These are phyloP conservation scores for Caradrina kadenii DNA, from an alignment of 2,888 invertebrate genomes.

Conservation along the genomic window DNA sequence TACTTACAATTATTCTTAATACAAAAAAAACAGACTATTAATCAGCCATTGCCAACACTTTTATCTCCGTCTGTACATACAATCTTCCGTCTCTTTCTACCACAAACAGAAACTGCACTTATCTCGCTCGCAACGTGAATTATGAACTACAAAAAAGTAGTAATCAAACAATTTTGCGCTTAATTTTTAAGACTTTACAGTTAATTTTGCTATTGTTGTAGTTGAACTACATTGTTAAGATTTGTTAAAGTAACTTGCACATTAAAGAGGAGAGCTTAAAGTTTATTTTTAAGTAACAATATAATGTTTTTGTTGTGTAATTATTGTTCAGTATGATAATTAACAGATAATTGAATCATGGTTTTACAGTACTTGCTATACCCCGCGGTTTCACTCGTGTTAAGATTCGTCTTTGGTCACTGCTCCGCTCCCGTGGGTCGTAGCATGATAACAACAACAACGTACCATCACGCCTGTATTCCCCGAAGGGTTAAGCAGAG, in stretches of 20 bases:
- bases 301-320: slow-evolving; percentile 44
- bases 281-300: slow-evolving; percentile 15
- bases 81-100: slow-evolving; percentile 47
- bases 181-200: accelerated
- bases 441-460: too few species aligned
- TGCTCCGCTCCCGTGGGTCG: too few species aligned
- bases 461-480: too few species aligned
- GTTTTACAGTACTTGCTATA: slow-evolving; percentile 10
- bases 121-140: slow-evolving; percentile 30
- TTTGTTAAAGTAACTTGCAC: slow-evolving; percentile 12
- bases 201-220: slow-evolving; percentile 21
- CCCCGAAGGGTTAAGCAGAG: too few species aligned
- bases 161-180: slow-evolving; percentile 7
- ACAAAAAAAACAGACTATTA: background rate
- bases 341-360: slow-evolving; percentile 25
- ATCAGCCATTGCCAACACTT: slow-evolving; percentile 39
- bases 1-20: slow-evolving; percentile 1
- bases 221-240: background rate
- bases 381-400: too few species aligned
- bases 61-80: slow-evolving; percentile 43
- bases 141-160: slow-evolving; percentile 19
- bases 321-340: slow-evolving; percentile 54
- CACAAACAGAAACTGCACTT: slow-evolving; percentile 14
- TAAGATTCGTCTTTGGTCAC: too few species aligned
- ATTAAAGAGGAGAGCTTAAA: accelerated